Conservation (phyloP, 2,113 vertebrate species). For the Archocentrus centrarchus region DNA sequence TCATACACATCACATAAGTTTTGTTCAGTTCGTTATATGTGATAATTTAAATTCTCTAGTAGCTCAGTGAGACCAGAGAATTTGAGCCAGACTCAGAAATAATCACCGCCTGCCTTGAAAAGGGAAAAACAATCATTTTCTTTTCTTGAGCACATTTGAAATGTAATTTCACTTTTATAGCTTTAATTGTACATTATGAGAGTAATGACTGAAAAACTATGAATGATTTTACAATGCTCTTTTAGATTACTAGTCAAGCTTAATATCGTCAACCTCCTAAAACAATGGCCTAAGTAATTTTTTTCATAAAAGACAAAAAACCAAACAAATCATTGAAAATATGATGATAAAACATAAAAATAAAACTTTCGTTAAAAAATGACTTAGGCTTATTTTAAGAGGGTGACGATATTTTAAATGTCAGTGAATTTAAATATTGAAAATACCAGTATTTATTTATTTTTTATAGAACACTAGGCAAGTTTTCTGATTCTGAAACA, state of each 20-base stretch:
- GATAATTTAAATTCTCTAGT: neutral
- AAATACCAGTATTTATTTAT: neutral
- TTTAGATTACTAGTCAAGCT: too few relatives aligned
- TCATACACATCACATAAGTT: neutral
- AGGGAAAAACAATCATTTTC: neutral
- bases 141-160: neutral
- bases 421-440: neutral
- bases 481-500: neutral
- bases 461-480: neutral
- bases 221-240: too few relatives aligned
- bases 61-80: neutral
- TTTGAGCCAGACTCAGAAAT: neutral
- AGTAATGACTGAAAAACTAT: neutral
- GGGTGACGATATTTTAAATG: neutral
- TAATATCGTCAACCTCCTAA: too few relatives aligned
- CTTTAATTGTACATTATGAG: neutral
- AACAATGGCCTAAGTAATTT: too few relatives aligned
- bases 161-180: neutral
- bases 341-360: too few relatives aligned
- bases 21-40: neutral
- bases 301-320: too few relatives aligned
- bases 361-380: too few relatives aligned
- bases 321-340: too few relatives aligned
- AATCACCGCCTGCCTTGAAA: neutral
- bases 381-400: too few relatives aligned